phyloP scores from a whole-genome alignment of 2,888 invertebrate species.

The Automeris io region DNA sequence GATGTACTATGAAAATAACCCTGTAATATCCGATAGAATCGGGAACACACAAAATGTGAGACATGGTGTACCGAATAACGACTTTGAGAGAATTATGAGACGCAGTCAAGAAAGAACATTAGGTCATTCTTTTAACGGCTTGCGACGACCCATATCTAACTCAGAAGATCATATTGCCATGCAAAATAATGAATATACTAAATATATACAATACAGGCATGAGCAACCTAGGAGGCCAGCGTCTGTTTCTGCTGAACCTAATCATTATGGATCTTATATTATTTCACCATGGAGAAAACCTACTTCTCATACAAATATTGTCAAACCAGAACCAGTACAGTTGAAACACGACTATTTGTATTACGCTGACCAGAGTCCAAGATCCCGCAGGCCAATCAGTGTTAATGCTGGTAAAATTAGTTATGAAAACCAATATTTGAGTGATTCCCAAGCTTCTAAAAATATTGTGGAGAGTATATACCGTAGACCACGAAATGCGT shows the following conservation, averaged over 20 bases:
- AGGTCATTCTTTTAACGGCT: slow-evolving; percentile 63
- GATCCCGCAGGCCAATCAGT: slow-evolving; percentile 84
- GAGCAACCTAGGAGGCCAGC: slow-evolving; percentile 68
- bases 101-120: slow-evolving; percentile 63
- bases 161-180: slow-evolving; percentile 74
- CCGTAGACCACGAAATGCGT: slow-evolving; percentile 69
- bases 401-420: slow-evolving; percentile 73
- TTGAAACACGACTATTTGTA: slow-evolving; percentile 78
- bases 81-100: slow-evolving; percentile 68
- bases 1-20: slow-evolving; percentile 68
- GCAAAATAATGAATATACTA: slow-evolving; percentile 63
- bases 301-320: slow-evolving; percentile 37
- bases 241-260: slow-evolving; percentile 70
- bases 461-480: slow-evolving; percentile 45
- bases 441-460: slow-evolving; percentile 65
- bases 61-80: slow-evolving; percentile 66
- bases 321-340: slow-evolving; percentile 60
- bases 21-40: slow-evolving; percentile 45
- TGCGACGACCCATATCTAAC: slow-evolving; percentile 65
- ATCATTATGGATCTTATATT: slow-evolving; percentile 61
- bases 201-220: slow-evolving; percentile 41
- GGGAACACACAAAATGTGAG: slow-evolving; percentile 39
- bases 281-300: slow-evolving; percentile 62
- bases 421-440: slow-evolving; percentile 63
- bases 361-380: slow-evolving; percentile 83